Percentiles rank a stretch among this genome's conserved stretches.
These are phyloP conservation scores for Ophion slaviceki DNA, from an alignment of 2,888 invertebrate genomes.

Conservation along the genomic window DNA sequence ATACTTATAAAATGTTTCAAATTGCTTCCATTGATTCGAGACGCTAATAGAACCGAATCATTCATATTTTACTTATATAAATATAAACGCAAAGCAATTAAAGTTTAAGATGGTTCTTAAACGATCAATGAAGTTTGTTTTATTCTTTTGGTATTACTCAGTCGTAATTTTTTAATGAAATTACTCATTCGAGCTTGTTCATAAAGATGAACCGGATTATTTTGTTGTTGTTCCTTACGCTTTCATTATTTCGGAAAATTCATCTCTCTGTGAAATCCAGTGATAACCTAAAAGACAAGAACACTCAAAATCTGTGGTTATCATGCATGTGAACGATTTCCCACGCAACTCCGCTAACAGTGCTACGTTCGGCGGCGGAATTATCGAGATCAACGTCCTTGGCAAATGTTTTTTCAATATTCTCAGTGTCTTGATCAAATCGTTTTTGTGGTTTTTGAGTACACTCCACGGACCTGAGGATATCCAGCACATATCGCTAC, in stretches of 20 bases:
- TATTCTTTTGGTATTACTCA: neutral
- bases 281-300: slow-evolving; percentile 85
- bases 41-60: neutral
- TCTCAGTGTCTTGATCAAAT: slow-evolving; percentile 84
- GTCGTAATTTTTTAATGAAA: neutral
- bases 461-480: slow-evolving; percentile 80
- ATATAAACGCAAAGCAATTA: no score
- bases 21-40: neutral
- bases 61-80: neutral
- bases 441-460: slow-evolving; percentile 83
- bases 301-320: slow-evolving; percentile 84
- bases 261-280: slow-evolving; percentile 75
- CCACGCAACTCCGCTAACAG: slow-evolving; percentile 81
- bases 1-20: neutral
- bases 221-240: slow-evolving; percentile 70
- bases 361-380: slow-evolving; percentile 84
- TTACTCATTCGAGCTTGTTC: neutral
- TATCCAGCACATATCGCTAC: slow-evolving; percentile 85
- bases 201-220: neutral
- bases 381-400: slow-evolving; percentile 86
- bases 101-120: no score
- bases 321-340: slow-evolving; percentile 80
- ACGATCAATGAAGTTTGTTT: no score
- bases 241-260: slow-evolving; percentile 84
- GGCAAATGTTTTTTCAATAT: slow-evolving; percentile 86